These are phyloP conservation scores for Cricetomys ansorgei DNA, from an alignment of 2,113 vertebrate genomes.

Conservation along the genomic window DNA sequence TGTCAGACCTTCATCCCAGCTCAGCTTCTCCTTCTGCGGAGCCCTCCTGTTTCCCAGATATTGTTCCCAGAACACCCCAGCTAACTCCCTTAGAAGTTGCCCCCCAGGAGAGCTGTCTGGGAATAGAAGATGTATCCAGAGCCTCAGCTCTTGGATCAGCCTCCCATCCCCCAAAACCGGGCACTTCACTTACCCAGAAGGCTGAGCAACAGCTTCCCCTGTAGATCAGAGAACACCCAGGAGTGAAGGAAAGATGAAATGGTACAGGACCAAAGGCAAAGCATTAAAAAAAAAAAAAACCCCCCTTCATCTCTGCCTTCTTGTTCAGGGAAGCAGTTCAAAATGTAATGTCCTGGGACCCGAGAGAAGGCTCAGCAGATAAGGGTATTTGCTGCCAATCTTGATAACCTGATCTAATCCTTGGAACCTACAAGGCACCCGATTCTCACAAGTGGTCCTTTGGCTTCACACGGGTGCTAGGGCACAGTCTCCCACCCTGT, in stretches of 20 bases:
- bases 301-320: background rate
- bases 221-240: background rate
- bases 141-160: background rate
- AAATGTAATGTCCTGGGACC: background rate
- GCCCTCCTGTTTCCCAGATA: background rate
- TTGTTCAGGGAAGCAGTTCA: background rate
- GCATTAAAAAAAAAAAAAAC: background rate
- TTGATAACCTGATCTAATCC: background rate
- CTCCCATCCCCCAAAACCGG: background rate
- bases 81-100: too few relatives aligned
- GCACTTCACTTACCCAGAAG: background rate
- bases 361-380: too few relatives aligned
- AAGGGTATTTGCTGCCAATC: background rate
- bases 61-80: background rate
- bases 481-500: background rate
- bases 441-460: too few relatives aligned
- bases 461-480: background rate
- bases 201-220: background rate
- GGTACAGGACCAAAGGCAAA: background rate
- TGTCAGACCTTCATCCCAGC: rapidly evolving
- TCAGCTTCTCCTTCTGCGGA: background rate
- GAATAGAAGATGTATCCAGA: background rate
- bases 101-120: rapidly evolving
- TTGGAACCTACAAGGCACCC: background rate
- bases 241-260: background rate